Conservation (phyloP, 2,113 vertebrate species). For the Lutjanus erythropterus region DNA sequence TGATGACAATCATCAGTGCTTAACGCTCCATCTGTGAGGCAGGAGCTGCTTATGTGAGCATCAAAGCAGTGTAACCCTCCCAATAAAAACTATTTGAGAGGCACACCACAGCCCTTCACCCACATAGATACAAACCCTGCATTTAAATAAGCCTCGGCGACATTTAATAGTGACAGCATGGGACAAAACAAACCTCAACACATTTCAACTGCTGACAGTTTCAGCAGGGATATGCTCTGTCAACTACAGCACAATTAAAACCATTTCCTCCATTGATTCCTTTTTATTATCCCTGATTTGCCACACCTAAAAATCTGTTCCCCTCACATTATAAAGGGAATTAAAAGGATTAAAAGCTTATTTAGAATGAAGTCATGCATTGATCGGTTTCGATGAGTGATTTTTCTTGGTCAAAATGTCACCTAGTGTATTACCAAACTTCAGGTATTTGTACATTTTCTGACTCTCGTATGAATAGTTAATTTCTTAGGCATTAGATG, state of each 20-base stretch:
- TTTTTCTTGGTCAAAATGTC: conserved; percentile 15
- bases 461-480: neutral
- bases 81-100: conserved; percentile 38
- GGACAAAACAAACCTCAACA: conserved; percentile 61
- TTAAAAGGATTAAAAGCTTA: conserved; percentile 19
- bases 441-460: neutral
- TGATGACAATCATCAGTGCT: conserved; percentile 43
- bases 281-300: conserved; percentile 33
- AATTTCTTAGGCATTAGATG: neutral
- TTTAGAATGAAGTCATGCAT: neutral
- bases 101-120: conserved; percentile 36
- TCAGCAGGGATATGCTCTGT: conserved; percentile 42
- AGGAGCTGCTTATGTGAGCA: conserved; percentile 37
- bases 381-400: neutral
- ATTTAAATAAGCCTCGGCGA: conserved; percentile 70
- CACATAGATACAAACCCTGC: conserved; percentile 55
- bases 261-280: conserved; percentile 27
- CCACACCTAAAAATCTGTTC: conserved; percentile 18
- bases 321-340: neutral
- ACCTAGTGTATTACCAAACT: neutral
- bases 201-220: conserved; percentile 62
- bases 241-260: conserved; percentile 39
- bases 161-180: conserved; percentile 61
- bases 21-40: conserved; percentile 34
- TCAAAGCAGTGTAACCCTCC: conserved; percentile 40